These are phyloP conservation scores for Sphenopsis melanotis DNA, from an alignment of 2,797 vertebrate genomes.

Conservation along the genomic window DNA sequence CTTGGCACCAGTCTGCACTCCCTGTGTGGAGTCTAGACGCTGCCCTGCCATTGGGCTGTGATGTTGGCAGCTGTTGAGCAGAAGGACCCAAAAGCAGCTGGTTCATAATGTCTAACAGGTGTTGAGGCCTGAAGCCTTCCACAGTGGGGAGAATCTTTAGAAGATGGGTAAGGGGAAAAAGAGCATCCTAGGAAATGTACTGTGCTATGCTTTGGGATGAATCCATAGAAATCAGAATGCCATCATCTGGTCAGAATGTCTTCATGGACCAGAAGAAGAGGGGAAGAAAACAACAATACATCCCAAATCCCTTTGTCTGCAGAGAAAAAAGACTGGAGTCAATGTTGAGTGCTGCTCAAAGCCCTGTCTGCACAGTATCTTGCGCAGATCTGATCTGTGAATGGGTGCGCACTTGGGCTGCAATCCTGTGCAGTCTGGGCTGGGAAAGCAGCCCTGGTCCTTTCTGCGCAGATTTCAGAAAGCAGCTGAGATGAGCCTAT, in stretches of 20 bases:
- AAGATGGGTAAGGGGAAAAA: not conserved
- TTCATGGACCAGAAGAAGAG: not conserved
- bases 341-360: not conserved
- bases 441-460: not conserved
- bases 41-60: not conserved
- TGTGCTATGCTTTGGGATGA: not conserved
- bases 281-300: not conserved
- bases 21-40: rapidly evolving
- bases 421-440: not conserved
- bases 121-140: not conserved
- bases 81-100: not conserved
- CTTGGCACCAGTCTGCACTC: not conserved
- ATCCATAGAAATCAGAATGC: not conserved
- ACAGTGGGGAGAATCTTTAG: not conserved
- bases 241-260: not conserved
- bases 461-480: not conserved
- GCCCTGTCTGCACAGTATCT: not conserved
- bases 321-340: not conserved
- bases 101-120: not conserved
- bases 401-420: not conserved
- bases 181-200: not conserved
- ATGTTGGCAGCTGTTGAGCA: not conserved
- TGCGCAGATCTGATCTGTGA: not conserved
- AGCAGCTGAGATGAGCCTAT: not conserved
- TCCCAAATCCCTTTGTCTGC: not conserved